phyloP scores from a whole-genome alignment of 2,113 vertebrate species.

The Malurus alboscapulatus region DNA sequence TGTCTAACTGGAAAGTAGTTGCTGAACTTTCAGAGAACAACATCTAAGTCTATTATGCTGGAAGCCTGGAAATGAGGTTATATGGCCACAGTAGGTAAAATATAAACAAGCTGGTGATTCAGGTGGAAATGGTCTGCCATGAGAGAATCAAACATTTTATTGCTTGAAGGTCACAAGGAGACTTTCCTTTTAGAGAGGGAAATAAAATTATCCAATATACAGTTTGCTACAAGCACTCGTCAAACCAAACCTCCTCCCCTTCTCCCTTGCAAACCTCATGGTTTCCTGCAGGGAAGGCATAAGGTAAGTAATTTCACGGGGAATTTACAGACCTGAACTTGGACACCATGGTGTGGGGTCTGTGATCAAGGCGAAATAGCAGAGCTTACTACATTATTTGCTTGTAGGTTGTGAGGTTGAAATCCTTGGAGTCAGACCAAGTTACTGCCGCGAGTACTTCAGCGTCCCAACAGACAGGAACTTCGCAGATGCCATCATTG shows the following conservation, averaged over 20 bases:
- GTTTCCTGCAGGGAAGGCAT: background rate
- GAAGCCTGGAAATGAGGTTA: conserved; percentile 12
- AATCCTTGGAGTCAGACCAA: conserved; percentile 86
- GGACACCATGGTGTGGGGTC: background rate
- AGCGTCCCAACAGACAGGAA: conserved; percentile 82
- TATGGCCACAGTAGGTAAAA: background rate
- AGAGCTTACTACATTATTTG: background rate
- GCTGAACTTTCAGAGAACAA: background rate
- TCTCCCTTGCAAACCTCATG: background rate
- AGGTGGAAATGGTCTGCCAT: background rate
- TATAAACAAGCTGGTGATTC: background rate
- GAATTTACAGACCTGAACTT: background rate
- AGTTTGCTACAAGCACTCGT: background rate
- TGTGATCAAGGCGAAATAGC: background rate
- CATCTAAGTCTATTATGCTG: background rate
- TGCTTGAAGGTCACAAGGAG: background rate
- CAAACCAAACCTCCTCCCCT: background rate
- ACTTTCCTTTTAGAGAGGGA: background rate
- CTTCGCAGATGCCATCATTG: conserved; percentile 79
- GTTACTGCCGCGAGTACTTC: conserved; percentile 86
- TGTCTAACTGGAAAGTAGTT: conserved; percentile 33
- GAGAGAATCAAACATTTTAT: background rate
- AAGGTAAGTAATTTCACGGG: background rate
- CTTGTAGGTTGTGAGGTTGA: conserved; percentile 89
- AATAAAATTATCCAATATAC: background rate